phyloP scores from a whole-genome alignment of 2,113 vertebrate species.

The Poeciliopsis turrubarensis region DNA sequence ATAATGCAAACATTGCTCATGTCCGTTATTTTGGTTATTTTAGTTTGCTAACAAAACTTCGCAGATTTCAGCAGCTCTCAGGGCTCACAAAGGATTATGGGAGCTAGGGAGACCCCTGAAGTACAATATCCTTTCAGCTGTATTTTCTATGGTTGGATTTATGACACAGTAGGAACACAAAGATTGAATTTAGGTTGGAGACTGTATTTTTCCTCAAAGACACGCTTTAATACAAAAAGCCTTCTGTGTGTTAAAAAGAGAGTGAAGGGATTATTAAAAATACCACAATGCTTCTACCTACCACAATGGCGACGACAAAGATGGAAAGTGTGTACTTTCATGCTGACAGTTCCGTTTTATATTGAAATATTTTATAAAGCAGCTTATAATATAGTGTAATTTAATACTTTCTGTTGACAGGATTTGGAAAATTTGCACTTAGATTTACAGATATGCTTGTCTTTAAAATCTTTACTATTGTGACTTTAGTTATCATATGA shows the following conservation, averaged over 20 bases:
- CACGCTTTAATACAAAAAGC: neutral
- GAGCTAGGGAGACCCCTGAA: neutral
- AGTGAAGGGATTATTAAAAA: neutral
- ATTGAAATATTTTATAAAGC: too few species aligned
- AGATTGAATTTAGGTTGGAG: too few species aligned
- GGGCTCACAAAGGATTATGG: neutral
- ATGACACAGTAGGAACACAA: neutral
- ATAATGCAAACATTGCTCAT: constrained; percentile 37
- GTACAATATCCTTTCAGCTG: neutral
- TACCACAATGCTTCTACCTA: neutral
- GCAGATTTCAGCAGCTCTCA: neutral
- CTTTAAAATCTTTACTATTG: too few species aligned
- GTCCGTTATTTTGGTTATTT: neutral
- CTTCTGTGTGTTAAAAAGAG: neutral
- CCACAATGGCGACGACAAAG: neutral
- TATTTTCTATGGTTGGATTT: neutral
- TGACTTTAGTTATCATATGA: neutral
- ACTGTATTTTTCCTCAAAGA: neutral
- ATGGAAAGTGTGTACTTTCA: neutral
- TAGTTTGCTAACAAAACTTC: neutral
- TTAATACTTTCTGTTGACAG: too few species aligned
- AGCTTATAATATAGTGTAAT: too few species aligned
- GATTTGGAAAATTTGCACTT: too few species aligned
- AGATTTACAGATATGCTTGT: too few species aligned
- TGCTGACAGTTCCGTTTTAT: too few species aligned